These are phyloP conservation scores for Uria lomvia DNA, from an alignment of 2,113 vertebrate genomes.

Conservation along the genomic window DNA sequence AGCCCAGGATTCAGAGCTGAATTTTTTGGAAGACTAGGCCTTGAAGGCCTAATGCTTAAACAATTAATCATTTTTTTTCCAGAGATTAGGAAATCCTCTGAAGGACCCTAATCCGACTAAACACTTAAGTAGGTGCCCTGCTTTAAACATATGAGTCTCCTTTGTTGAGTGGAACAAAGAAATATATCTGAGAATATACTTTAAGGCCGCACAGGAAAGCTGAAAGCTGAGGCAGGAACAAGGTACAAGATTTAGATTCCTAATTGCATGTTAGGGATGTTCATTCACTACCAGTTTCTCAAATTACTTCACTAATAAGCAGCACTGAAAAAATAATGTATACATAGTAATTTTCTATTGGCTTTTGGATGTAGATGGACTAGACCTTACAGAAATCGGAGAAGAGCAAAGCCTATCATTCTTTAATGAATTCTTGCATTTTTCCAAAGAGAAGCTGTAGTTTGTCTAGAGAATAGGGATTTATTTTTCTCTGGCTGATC, in stretches of 20 bases:
- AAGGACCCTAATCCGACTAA: slow-evolving; percentile 30
- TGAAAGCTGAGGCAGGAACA: not conserved
- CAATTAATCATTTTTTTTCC: not conserved
- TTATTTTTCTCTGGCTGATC: not conserved
- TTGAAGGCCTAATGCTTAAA: not conserved
- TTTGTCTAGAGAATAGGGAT: not conserved
- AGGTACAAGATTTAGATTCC: not conserved
- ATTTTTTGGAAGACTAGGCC: not conserved
- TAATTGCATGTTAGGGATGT: not conserved
- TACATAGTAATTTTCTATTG: not conserved
- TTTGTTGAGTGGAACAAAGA: slow-evolving; percentile 8
- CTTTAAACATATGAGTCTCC: not conserved
- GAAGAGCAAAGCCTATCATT: not conserved
- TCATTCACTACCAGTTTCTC: not conserved
- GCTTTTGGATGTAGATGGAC: not conserved
- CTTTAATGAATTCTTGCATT: not conserved
- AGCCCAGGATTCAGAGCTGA: not conserved
- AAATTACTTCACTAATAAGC: not conserved
- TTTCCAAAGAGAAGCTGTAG: not conserved
- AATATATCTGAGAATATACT: not conserved
- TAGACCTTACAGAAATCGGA: not conserved
- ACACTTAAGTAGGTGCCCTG: slow-evolving; percentile 4
- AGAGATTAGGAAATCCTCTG: slow-evolving; percentile 18
- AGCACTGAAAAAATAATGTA: not conserved
- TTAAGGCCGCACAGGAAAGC: not conserved